A percentile compares a stretch with the other conserved stretches of the same genome.
Conservation (phyloP, 2,797 vertebrate genomes). For the Halcyon badia region DNA sequence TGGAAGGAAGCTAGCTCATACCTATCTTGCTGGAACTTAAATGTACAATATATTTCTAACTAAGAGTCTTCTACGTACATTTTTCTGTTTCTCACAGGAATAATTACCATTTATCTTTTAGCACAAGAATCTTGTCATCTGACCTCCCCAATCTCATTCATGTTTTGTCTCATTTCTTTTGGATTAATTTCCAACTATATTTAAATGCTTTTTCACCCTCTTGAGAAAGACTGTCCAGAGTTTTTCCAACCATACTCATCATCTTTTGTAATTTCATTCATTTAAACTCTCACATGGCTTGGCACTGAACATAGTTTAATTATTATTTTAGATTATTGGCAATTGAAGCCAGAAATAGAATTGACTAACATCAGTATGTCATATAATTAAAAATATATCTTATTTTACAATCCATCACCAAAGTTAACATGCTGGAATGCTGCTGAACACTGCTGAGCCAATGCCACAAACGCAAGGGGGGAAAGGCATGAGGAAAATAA, state of each 20-base stretch:
- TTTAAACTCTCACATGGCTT: background rate
- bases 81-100: background rate
- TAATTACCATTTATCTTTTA: background rate
- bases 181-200: background rate
- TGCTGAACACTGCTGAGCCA: background rate
- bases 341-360: background rate
- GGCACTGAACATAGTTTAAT: background rate
- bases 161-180: background rate
- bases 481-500: background rate
- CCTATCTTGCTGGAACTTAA: background rate
- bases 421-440: background rate
- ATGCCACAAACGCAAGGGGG: background rate
- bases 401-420: background rate
- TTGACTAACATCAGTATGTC: background rate
- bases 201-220: background rate
- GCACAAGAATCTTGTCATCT: background rate
- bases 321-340: background rate
- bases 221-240: background rate
- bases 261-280: background rate
- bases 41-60: background rate
- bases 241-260: background rate
- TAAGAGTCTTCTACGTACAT: background rate
- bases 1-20: background rate
- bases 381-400: slow-evolving; percentile 22
- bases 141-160: background rate